Conservation (phyloP, 2,113 vertebrate species). For the Carlito syrichta region DNA sequence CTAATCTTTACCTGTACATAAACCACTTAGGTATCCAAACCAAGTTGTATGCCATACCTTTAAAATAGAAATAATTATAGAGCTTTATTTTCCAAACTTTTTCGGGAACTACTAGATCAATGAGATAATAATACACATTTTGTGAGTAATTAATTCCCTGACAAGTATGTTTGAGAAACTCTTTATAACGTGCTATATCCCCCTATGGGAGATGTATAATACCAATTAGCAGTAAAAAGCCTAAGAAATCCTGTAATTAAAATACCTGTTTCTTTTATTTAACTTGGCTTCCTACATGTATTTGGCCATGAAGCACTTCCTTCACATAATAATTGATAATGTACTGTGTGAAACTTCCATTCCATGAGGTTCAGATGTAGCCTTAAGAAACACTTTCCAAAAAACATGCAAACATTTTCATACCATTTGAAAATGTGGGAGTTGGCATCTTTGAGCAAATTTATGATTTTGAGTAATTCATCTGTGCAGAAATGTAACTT, state of each 20-base stretch:
- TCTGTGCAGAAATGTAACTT: slow-evolving; percentile 1
- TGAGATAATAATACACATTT: background rate
- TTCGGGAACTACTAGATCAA: background rate
- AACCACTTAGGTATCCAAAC: too few relatives aligned
- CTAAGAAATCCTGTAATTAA: slow-evolving; percentile 13
- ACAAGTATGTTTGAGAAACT: background rate
- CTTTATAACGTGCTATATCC: background rate
- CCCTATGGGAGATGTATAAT: background rate
- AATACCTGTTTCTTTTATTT: background rate
- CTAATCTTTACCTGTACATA: too few relatives aligned
- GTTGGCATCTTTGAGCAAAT: background rate
- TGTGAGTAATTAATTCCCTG: background rate
- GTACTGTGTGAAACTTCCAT: background rate
- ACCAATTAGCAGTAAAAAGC: background rate
- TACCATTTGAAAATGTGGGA: background rate
- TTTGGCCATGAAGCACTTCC: background rate
- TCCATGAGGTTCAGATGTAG: background rate
- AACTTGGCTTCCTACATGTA: background rate
- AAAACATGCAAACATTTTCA: background rate
- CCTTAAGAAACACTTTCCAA: background rate
- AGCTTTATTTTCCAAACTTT: background rate
- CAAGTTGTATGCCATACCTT: too few relatives aligned
- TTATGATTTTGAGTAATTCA: background rate
- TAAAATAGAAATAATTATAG: too few relatives aligned
- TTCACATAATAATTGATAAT: background rate